A percentile compares a stretch with the other conserved stretches of the same genome.
These are phyloP conservation scores for Gnatocerus cornutus DNA, from an alignment of 2,888 invertebrate species.

Conservation along the genomic window DNA sequence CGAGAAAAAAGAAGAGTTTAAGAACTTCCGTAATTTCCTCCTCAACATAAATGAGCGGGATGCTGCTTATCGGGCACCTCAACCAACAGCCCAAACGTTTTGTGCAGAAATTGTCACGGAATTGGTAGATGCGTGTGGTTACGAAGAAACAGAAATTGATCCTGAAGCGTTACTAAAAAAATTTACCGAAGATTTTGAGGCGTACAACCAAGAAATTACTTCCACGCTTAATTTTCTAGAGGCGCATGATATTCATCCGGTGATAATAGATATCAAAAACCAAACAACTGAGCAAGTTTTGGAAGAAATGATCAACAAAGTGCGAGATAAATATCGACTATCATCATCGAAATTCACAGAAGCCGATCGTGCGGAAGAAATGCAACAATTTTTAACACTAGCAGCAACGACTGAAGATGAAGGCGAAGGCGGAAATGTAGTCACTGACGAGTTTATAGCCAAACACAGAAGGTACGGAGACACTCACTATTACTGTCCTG, in stretches of 20 bases:
- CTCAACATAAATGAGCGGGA: constrained; percentile 58
- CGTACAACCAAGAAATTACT: constrained; percentile 57
- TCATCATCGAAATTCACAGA: constrained; percentile 71
- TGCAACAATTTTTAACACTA: constrained; percentile 71
- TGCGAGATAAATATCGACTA: constrained; percentile 68
- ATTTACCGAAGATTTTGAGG: constrained; percentile 54
- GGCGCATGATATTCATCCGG: constrained; percentile 53
- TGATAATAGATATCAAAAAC: constrained; percentile 60
- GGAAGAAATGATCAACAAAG: constrained; percentile 60
- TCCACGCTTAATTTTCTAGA: constrained; percentile 58
- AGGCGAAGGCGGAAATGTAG: constrained; percentile 62
- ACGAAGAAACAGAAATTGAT: constrained; percentile 34
- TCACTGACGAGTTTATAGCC: constrained; percentile 49
- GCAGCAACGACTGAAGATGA: constrained; percentile 67
- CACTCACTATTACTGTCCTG: constrained; percentile 77
- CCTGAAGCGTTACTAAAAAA: constrained; percentile 25
- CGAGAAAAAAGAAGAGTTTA: constrained; percentile 55
- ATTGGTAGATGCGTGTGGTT: constrained; percentile 32
- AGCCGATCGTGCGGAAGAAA: constrained; percentile 71
- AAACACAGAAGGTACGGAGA: constrained; percentile 73
- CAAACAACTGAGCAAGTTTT: constrained; percentile 62
- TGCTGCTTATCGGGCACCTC: constrained; percentile 61
- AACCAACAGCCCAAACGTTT: constrained; percentile 51
- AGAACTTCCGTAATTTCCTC: constrained; percentile 64
- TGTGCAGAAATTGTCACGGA: constrained; percentile 53